These are phyloP conservation scores for Botia almorhae DNA, from an alignment of 2,797 vertebrate species.

Conservation along the genomic window DNA sequence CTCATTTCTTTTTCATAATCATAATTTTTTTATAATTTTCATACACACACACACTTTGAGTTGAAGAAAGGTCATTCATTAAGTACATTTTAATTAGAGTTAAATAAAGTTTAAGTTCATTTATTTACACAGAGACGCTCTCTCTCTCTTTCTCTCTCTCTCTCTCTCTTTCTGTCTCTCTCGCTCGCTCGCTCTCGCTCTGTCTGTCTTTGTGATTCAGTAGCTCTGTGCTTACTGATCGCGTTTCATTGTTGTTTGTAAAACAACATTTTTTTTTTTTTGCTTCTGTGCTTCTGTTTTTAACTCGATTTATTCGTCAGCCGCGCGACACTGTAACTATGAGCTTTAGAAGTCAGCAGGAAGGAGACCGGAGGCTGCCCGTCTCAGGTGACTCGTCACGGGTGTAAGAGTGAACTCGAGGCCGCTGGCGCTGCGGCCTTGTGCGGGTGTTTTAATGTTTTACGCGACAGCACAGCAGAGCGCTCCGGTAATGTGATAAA, in stretches of 20 bases:
- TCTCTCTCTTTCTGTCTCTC: no score
- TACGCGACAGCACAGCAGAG: background rate
- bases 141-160: no score
- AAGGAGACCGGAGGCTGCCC: slow-evolving; percentile 27
- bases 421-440: slow-evolving; percentile 48
- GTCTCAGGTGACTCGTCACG: slow-evolving; percentile 13
- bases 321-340: slow-evolving; percentile 49
- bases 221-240: background rate
- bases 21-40: no score
- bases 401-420: slow-evolving; percentile 53
- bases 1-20: no score
- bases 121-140: no score
- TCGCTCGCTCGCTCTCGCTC: no score
- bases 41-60: no score
- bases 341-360: slow-evolving; percentile 36
- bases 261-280: background rate
- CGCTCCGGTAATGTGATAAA: slow-evolving; percentile 24
- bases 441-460: slow-evolving; percentile 13
- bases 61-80: no score
- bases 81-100: no score
- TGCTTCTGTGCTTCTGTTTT: background rate
- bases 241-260: background rate
- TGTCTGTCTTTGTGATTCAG: background rate
- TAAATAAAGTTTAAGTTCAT: no score
- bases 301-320: background rate